phyloP scores from a whole-genome alignment of 2,797 vertebrate genomes.

The Capromys pilorides region DNA sequence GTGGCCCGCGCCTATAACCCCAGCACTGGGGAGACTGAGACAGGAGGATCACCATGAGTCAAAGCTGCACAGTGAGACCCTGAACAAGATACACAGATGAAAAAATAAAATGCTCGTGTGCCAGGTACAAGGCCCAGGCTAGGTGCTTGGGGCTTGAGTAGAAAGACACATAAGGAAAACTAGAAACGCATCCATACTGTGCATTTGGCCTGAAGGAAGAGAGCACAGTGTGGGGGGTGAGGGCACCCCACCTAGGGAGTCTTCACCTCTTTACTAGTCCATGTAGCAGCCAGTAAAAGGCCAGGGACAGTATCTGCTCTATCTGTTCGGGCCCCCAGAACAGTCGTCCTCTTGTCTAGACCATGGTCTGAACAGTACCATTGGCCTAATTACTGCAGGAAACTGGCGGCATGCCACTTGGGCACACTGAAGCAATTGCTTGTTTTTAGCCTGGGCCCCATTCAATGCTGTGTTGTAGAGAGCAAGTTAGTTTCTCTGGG shows the following conservation, averaged over 20 bases:
- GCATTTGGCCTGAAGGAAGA: neutral
- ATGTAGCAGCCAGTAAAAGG: neutral
- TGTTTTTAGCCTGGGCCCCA: neutral
- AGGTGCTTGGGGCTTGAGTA: neutral
- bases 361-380: neutral
- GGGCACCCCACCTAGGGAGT: neutral
- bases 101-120: neutral
- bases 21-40: too few relatives aligned
- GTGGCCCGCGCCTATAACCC: too few relatives aligned
- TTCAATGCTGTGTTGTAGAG: neutral
- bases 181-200: neutral
- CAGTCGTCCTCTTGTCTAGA: neutral
- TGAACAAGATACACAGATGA: too few relatives aligned
- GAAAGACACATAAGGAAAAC: neutral
- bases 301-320: neutral
- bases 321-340: neutral
- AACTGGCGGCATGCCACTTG: neutral
- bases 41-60: too few relatives aligned
- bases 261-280: neutral
- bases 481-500: neutral
- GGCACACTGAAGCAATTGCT: neutral
- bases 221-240: neutral
- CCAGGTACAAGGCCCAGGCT: neutral
- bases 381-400: neutral
- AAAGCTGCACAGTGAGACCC: too few relatives aligned